Percentiles rank a stretch among this genome's conserved stretches.
Conservation (phyloP, 2,113 vertebrate genomes). For the Vidua chalybeata region DNA sequence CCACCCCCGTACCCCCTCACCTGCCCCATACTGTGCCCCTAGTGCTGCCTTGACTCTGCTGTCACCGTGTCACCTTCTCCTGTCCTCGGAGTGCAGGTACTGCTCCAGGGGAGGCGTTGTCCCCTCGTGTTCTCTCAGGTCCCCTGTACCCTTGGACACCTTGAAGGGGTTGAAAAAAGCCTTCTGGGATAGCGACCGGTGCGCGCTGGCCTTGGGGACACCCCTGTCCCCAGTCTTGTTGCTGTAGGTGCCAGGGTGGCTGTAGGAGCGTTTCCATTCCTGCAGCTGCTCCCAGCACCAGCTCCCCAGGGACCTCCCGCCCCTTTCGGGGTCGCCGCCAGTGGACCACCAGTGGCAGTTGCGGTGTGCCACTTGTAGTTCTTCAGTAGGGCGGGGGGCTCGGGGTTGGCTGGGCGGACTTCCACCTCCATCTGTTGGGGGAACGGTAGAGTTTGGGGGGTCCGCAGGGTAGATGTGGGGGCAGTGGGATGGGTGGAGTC, state of each 20-base stretch:
- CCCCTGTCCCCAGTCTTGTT: neutral
- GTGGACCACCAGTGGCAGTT: no score
- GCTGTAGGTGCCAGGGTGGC: neutral
- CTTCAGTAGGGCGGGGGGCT: neutral
- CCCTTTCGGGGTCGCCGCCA: neutral
- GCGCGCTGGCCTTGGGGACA: neutral
- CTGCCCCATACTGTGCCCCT: neutral
- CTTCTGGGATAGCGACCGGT: no score
- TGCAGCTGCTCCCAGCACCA: neutral
- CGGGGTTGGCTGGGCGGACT: neutral
- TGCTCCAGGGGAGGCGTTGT: neutral
- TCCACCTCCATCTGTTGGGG: neutral
- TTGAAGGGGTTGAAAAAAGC: neutral
- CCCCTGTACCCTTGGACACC: neutral
- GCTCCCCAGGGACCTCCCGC: neutral
- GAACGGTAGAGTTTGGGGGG: neutral
- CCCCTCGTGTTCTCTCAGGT: no score
- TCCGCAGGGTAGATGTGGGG: neutral
- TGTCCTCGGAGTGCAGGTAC: neutral
- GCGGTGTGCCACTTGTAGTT: neutral
- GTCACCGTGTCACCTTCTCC: neutral
- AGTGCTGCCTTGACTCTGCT: neutral
- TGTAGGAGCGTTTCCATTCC: neutral
- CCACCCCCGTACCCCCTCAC: no score
- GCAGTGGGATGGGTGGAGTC: neutral